Evolutionary conservation across 2,113 vertebrate species (phyloP), one percentile per base, ranked within the genome.

Genomic region (Dicaeum eximium): DNA sequence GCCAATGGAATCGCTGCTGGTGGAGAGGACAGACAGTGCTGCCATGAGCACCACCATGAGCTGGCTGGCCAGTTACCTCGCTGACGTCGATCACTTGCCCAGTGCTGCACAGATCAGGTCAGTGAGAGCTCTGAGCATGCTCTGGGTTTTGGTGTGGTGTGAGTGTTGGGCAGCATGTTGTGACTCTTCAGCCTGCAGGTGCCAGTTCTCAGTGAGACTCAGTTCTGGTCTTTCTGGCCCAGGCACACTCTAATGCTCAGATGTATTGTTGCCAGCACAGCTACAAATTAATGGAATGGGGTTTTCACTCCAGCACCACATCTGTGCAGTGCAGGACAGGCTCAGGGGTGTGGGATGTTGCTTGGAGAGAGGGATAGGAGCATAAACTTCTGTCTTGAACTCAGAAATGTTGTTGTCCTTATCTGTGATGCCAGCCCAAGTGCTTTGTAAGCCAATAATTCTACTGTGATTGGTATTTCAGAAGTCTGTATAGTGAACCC

Each of bases 31-130:
- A 2, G 99, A 99, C 48, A 97, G 98, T 33, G 97, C 98, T 86
- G 96, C 98, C 77, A 97, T 99, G 88, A 99, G 98, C 98, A 99
- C 98, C 97, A 99, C 99, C 7, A 99, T 99, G 99, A 99, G 98
- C 98, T 99, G 99, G 99, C 98, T 99, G 97, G 99, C 99, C 98
- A 99, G 98, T 98, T 99, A 99, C 98, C 98, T 99, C 50, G 99
- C 99, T 71, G 99, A 99, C 37, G 98, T 99, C 5, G 99, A 99
- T 83, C 99, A 99, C 95, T 98, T 99, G 95, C 99, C 99, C 2
- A 98, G 97, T 86, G 98, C 99, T 93, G 98, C 99, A 92, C 99
- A 99, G 96, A 97, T 99, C 92, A 98, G 99, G 99, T 99, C 90
- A 94, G 98, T 78, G 44, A 15, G 38, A 38, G 33, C 56, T 73